Evolutionary conservation across 1,140 invertebrate genomes (phyloP).

Genomic region (Acromyrmex heyeri): DNA sequence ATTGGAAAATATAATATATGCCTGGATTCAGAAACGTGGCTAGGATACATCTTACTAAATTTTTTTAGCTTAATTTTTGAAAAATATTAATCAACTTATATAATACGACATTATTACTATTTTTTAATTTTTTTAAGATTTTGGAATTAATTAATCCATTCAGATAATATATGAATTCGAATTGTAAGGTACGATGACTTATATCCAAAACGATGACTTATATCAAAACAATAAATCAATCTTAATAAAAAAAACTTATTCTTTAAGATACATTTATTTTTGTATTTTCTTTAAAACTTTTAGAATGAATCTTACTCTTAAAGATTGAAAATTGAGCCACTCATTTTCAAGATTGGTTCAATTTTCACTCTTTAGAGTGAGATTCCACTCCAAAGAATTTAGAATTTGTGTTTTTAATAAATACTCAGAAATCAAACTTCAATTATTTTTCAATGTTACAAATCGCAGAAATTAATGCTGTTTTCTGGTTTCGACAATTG

Average conservation of each 20-base stretch:
- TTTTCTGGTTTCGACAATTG: neutral
- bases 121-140: neutral
- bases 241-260: neutral
- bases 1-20: slow-evolving; percentile 11
- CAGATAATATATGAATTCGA: neutral
- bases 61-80: slow-evolving; percentile 14
- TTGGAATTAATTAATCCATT: neutral
- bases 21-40: neutral
- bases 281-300: neutral
- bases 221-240: neutral
- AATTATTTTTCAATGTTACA: neutral
- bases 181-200: neutral
- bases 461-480: neutral
- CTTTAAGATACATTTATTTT: neutral
- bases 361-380: no score
- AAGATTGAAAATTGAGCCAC: no score
- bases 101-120: neutral
- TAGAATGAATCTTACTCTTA: no score
- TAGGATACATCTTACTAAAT: slow-evolving; percentile 18
- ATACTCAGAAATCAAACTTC: neutral
- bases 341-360: no score
- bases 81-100: neutral
- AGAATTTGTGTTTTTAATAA: neutral
- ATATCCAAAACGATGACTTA: neutral
- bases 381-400: no score